Evolutionary conservation across 2,113 vertebrate genomes (phyloP).

Genomic region (Arvicanthis niloticus): DNA sequence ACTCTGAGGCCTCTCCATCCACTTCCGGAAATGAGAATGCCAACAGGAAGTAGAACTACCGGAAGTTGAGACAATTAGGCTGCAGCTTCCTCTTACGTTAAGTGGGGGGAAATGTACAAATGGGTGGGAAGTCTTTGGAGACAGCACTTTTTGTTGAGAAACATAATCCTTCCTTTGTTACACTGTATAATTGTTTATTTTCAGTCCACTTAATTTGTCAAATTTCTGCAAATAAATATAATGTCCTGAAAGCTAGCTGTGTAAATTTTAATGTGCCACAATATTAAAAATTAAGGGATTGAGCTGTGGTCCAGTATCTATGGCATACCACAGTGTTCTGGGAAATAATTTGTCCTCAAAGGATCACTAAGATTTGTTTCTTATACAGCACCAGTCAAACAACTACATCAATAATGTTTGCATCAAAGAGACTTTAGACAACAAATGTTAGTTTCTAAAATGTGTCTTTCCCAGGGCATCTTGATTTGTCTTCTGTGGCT

Average conservation of each 20-base stretch:
- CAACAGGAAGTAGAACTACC: conserved; percentile 64
- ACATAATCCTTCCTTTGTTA: conserved; percentile 71
- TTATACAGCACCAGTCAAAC: conserved; percentile 53
- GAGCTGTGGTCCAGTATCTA: conserved; percentile 56
- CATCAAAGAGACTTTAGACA: background rate
- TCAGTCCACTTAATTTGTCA: conserved; percentile 78
- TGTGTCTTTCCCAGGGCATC: background rate
- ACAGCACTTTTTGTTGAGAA: conserved; percentile 66
- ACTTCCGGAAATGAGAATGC: conserved; percentile 54
- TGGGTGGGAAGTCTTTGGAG: conserved; percentile 56
- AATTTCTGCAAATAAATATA: conserved; percentile 78
- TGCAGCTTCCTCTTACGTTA: conserved; percentile 61
- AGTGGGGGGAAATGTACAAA: conserved; percentile 78
- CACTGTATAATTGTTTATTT: conserved; percentile 75
- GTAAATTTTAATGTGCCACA: conserved; percentile 73
- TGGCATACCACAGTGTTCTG: conserved; percentile 61
- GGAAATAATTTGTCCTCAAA: conserved; percentile 76
- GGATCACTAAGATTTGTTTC: conserved; percentile 71
- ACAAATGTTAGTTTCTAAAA: conserved; percentile 24
- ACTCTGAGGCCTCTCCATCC: background rate
- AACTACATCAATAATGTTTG: conserved; percentile 54
- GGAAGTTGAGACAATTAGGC: conserved; percentile 49
- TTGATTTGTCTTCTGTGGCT: background rate
- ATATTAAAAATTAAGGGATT: conserved; percentile 70
- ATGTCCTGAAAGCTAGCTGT: conserved; percentile 79